Evolutionary conservation across 1,140 invertebrate species (phyloP).

Genomic region (Zaprionus inermis): DNA sequence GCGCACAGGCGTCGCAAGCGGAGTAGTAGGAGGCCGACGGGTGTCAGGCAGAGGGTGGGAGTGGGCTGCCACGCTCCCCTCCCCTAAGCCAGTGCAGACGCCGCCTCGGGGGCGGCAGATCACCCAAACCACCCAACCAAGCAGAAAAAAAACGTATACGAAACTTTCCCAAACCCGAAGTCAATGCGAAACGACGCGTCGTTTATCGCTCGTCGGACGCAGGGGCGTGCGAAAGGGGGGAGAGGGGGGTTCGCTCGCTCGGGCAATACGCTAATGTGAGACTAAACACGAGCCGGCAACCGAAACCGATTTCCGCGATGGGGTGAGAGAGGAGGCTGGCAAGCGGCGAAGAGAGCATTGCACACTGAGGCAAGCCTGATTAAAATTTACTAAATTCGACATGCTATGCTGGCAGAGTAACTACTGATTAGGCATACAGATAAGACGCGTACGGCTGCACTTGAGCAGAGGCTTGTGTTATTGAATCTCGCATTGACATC

Average conservation of each 20-base stretch:
- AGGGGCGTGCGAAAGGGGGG: background rate
- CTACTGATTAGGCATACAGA: conserved; percentile 8
- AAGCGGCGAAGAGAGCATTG: background rate
- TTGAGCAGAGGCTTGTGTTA: background rate
- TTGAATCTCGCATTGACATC: background rate
- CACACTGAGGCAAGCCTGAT: conserved; percentile 23
- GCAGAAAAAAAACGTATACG: background rate
- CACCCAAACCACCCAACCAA: conserved; percentile 16
- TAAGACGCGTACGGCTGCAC: background rate
- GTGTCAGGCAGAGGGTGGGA: conserved; percentile 1
- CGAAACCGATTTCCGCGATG: conserved; percentile 70
- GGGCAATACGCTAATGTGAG: conserved; percentile 71
- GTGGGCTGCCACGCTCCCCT: conserved; percentile 17
- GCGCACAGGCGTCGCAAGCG: background rate
- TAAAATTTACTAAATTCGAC: background rate
- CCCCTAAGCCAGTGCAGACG: conserved; percentile 50
- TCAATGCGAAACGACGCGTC: conserved; percentile 47
- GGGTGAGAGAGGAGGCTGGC: background rate
- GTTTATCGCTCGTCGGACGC: conserved; percentile 59
- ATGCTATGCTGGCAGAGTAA: background rate
- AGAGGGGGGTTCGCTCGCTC: conserved; percentile 16
- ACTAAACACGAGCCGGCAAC: conserved; percentile 68
- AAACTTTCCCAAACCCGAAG: background rate
- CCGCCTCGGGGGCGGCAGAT: conserved; percentile 31
- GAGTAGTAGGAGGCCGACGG: background rate